Evolutionary conservation across 2,113 vertebrate genomes (phyloP).

Genomic region (Tretioscincus oriximinensis): DNA sequence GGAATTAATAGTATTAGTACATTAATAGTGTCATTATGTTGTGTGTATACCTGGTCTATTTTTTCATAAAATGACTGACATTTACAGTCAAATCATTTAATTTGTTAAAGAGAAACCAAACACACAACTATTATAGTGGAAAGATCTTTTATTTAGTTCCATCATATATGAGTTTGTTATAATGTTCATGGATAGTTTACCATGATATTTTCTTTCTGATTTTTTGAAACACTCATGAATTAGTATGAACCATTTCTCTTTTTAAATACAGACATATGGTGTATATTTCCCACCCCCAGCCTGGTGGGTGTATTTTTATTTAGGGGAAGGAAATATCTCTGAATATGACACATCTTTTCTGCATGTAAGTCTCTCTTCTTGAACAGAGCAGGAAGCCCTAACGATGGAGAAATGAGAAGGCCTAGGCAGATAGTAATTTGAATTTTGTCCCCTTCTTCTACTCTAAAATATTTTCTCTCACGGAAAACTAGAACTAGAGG

Average conservation of each 20-base stretch:
- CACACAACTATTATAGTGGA: background rate
- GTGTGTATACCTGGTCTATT: background rate
- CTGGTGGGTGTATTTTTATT: too few species aligned
- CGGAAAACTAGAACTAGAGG: too few species aligned
- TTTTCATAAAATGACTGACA: background rate
- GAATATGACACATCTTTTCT: background rate
- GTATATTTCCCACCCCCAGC: too few species aligned
- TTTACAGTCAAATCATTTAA: background rate
- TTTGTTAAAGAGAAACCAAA: background rate
- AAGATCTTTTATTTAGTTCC: background rate
- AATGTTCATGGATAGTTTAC: background rate
- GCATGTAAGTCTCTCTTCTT: background rate
- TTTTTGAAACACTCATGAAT: background rate
- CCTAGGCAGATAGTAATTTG: too few species aligned
- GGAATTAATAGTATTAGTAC: background rate
- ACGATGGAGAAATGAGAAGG: background rate
- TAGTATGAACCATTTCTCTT: too few species aligned
- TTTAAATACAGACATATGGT: too few species aligned
- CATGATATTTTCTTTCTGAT: background rate
- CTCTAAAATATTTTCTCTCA: too few species aligned
- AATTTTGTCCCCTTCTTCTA: too few species aligned
- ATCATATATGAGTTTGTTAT: background rate
- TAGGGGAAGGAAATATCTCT: background rate
- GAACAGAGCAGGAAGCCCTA: background rate
- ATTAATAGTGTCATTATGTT: background rate